Percentiles rank a stretch among this genome's conserved stretches.
These are phyloP conservation scores for Bunonema sp. DNA, from an alignment of 2,888 invertebrate genomes.

Conservation along the genomic window DNA sequence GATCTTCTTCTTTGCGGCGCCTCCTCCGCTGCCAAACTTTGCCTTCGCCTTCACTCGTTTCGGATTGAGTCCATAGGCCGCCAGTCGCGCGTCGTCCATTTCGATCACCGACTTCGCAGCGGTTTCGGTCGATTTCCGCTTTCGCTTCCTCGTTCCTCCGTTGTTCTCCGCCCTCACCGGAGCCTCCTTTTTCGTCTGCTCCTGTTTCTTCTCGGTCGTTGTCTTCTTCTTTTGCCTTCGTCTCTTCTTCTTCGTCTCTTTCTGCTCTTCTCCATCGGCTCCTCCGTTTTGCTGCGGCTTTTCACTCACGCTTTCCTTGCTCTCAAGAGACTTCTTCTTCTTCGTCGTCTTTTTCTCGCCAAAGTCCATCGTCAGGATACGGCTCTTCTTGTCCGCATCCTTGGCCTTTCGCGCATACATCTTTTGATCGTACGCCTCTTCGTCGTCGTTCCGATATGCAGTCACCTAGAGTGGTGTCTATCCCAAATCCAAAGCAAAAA, in stretches of 20 bases:
- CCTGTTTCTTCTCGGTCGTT: slow-evolving; percentile 5
- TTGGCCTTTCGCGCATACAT: slow-evolving; percentile 62
- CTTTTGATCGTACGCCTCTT: slow-evolving; percentile 65
- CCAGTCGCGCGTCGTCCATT: slow-evolving; percentile 64
- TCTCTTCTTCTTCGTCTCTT: too few species aligned
- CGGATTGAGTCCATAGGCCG: slow-evolving; percentile 79
- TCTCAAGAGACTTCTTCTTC: slow-evolving; percentile 4
- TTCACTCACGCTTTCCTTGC: too few species aligned
- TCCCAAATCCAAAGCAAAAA: slow-evolving; percentile 48
- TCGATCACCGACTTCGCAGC: slow-evolving; percentile 1
- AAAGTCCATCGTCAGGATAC: slow-evolving; percentile 52
- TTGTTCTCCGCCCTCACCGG: slow-evolving; percentile 2
- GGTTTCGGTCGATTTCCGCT: slow-evolving; percentile 1
- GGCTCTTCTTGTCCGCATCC: slow-evolving; percentile 62
- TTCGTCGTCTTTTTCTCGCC: slow-evolving; percentile 7
- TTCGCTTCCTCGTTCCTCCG: neutral
- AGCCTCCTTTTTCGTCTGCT: neutral
- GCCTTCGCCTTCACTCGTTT: slow-evolving; percentile 66
- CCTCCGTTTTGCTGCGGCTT: too few species aligned
- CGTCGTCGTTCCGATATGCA: slow-evolving; percentile 53
- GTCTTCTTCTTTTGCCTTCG: slow-evolving; percentile 6
- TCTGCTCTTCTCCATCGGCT: too few species aligned
- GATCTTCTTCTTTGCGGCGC: too few species aligned
- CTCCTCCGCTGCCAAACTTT: too few species aligned
- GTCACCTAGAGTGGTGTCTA: slow-evolving; percentile 12